Evolutionary conservation across 92 coral and sea anemone genomes (phyloP), one percentile per base, ranked within the genome.

Genomic region (Phenganax marumi): DNA sequence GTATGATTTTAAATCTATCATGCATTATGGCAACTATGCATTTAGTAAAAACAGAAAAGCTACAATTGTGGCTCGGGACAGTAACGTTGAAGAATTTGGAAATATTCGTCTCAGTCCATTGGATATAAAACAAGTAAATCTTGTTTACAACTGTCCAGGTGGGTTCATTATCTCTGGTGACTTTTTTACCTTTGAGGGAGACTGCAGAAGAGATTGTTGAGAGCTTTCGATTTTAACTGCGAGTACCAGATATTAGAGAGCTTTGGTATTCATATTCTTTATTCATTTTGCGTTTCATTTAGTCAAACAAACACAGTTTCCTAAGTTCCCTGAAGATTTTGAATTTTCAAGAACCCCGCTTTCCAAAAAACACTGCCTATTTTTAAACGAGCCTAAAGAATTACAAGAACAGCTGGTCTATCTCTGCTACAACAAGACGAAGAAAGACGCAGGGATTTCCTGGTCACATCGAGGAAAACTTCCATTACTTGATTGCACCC

Each of bases 291-390:
- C 17, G 6, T 52, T 24, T 12, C 43, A 19, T 26, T 12, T 63
- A 78, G 83, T 19, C 25, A 78, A 18, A 63, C 57, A 46, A 47
- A 48, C 33, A 7, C 8, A 39, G 73, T 92, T 81, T 64, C 94
- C 98, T 12, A 86, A 87, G 23, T 94, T 92, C 64, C 98, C 98
- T 5, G 85, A 74, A 22, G 97, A 94, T 85, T 94, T 94, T 84
- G 84, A 87, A 71, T 89, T 91, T 84, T 80, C 82, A 48, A 75
- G 86, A 55, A 77, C 75, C 7, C 22, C 84, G 1, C 68, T 82
- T 14, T 43, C 18, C 10, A 48, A 69, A 14, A 79, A 89, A 21
- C 66, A 76, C 17, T 94, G 98, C 64, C 64, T 91, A 12, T 58
- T 87, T 18, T 87, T 92, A 49, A 73, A 22, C 13, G 97, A 94